Evolutionary conservation across 2,113 vertebrate species (phyloP).

Genomic region (Psilopogon haemacephalus): DNA sequence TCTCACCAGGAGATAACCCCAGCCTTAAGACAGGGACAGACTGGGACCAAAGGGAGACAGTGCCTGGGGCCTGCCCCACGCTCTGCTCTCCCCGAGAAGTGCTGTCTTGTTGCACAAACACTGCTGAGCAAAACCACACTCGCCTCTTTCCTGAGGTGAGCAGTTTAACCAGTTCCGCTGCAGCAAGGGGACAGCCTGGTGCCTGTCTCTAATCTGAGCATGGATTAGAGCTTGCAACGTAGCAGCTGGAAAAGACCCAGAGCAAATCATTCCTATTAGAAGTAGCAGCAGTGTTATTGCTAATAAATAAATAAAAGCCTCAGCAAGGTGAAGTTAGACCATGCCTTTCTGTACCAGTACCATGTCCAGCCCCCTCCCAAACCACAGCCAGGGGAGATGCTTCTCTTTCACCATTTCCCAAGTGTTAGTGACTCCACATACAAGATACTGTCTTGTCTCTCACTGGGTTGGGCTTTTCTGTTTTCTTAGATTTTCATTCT

Average conservation of each 20-base stretch:
- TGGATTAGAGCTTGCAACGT: neutral
- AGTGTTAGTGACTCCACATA: too few species aligned
- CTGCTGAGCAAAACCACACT: neutral
- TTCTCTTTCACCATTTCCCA: neutral
- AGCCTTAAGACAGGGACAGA: accelerated
- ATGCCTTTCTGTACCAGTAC: neutral
- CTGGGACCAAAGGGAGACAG: neutral
- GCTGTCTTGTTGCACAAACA: too few species aligned
- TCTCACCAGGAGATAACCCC: neutral
- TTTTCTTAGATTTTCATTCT: neutral
- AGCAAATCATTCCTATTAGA: accelerated
- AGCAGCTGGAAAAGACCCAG: neutral
- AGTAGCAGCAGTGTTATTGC: neutral
- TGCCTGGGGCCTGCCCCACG: neutral
- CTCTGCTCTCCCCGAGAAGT: neutral
- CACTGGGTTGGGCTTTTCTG: neutral
- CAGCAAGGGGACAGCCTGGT: accelerated
- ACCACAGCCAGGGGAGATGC: neutral
- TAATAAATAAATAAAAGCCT: neutral
- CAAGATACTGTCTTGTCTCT: neutral
- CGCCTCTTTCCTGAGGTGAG: neutral
- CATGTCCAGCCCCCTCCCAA: neutral
- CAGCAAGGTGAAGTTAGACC: neutral
- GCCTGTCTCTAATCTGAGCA: accelerated
- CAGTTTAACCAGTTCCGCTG: neutral